A percentile compares a stretch with the other conserved stretches of the same genome.
Conservation (phyloP, 2,888 invertebrate genomes). For the Venusia cambrica region DNA sequence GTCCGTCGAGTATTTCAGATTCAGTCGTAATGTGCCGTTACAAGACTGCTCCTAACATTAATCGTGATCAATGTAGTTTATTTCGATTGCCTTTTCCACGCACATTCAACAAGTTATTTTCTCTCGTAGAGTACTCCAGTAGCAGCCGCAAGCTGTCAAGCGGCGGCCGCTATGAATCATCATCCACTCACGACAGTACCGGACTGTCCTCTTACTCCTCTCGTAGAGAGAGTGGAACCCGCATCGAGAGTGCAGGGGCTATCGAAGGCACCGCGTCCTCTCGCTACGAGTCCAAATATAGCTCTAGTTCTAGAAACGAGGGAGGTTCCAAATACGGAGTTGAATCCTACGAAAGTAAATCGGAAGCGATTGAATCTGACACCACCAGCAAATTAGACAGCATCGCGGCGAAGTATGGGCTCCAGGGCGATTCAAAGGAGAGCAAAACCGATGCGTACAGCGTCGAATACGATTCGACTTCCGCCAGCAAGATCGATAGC, state of each 20-base stretch:
- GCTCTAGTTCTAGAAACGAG: constrained; percentile 44
- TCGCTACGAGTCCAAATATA: constrained; percentile 64
- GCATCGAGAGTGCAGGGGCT: constrained; percentile 52
- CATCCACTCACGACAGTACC: constrained; percentile 52
- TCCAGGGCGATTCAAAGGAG: too few relatives aligned
- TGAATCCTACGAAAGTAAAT: constrained; percentile 43
- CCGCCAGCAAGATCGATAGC: constrained; percentile 41
- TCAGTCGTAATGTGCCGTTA: too few relatives aligned
- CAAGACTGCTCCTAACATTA: too few relatives aligned
- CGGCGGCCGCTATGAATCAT: constrained; percentile 65
- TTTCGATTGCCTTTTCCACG: too few relatives aligned
- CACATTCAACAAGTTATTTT: constrained; percentile 5
- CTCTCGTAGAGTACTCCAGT: constrained; percentile 63
- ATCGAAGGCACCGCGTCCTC: constrained; percentile 57
- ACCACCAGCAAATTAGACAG: constrained; percentile 52
- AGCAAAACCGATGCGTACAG: constrained; percentile 47
- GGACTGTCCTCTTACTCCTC: constrained; percentile 54
- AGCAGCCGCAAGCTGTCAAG: constrained; percentile 60
- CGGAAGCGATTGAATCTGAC: constrained; percentile 38
- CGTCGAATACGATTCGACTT: constrained; percentile 28
- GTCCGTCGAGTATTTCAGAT: too few relatives aligned
- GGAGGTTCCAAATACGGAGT: constrained; percentile 47
- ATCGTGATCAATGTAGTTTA: too few relatives aligned
- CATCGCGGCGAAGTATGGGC: constrained; percentile 60
- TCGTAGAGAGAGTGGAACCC: constrained; percentile 66